A percentile compares a stretch with the other conserved stretches of the same genome.
Conservation (phyloP, 2,113 vertebrate species). For the Campylorhamphus procurvoides region DNA sequence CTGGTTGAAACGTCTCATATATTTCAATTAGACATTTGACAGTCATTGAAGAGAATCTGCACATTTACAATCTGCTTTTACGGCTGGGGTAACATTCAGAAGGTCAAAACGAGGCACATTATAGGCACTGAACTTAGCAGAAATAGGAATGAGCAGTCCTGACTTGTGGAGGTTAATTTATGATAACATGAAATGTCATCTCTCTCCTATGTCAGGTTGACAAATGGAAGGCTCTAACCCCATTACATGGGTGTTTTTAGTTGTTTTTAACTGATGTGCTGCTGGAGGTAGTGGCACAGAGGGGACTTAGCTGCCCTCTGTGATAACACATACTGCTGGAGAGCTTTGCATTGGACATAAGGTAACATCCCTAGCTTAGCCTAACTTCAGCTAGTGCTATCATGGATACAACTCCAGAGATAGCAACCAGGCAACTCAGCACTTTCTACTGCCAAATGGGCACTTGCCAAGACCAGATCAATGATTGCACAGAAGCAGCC, state of each 20-base stretch:
- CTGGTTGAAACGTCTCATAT: neutral
- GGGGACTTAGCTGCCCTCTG: neutral
- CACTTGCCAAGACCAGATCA: slow-evolving; percentile 38
- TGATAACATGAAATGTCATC: neutral
- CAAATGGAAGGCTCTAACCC: neutral
- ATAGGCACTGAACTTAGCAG: neutral
- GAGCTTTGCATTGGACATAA: neutral
- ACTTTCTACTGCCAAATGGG: neutral
- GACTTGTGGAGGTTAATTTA: neutral
- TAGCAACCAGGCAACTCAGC: slow-evolving; percentile 15
- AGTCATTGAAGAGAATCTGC: slow-evolving; percentile 18
- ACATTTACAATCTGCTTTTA: slow-evolving; percentile 2
- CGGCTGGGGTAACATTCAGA: neutral
- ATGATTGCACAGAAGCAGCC: slow-evolving; percentile 47
- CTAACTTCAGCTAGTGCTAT: neutral
- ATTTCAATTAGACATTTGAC: slow-evolving; percentile 33
- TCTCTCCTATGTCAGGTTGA: neutral
- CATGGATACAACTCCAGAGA: neutral
- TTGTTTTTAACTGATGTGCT: neutral
- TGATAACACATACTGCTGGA: neutral
- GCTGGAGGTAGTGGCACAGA: slow-evolving; percentile 17
- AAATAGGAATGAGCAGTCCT: neutral
- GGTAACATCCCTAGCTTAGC: neutral
- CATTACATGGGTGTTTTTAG: neutral
- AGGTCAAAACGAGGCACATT: neutral